Percentiles rank a stretch among this genome's conserved stretches.
Evolutionary conservation across 1,140 invertebrate genomes (phyloP).

Genomic region (Aporrectodea caliginosa): DNA sequence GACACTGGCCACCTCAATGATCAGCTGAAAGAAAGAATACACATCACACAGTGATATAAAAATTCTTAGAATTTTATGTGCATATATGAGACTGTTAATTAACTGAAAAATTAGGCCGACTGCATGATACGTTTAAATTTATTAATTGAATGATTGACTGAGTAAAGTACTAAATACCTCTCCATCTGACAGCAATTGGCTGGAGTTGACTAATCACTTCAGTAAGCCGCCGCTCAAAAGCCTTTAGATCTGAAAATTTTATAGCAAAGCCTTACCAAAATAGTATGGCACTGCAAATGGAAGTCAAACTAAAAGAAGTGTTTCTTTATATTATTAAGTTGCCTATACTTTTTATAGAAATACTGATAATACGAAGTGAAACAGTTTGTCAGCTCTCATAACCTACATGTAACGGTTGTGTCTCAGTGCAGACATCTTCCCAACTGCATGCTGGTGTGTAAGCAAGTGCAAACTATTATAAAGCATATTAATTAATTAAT

Average conservation of each 20-base stretch:
- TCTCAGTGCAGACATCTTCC: background rate
- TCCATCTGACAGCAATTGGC: constrained; percentile 85
- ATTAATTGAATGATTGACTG: background rate
- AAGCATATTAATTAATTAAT: no score
- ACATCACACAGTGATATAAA: no score
- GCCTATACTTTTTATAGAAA: no score
- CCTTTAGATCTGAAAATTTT: constrained; percentile 80
- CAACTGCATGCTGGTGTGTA: no score
- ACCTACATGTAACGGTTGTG: background rate
- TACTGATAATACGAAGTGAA: background rate
- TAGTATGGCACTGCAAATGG: background rate
- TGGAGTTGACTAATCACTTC: constrained; percentile 93
- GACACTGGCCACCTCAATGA: background rate
- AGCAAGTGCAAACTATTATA: no score
- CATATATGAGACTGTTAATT: no score
- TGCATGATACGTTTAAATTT: no score
- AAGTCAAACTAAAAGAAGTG: background rate
- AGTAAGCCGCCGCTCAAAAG: constrained; percentile 88
- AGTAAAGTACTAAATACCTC: constrained; percentile 62
- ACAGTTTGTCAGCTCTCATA: background rate
- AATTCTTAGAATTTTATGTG: no score
- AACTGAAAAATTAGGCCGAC: no score
- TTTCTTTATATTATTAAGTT: no score
- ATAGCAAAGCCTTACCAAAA: no score
- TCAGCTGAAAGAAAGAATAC: background rate